These are phyloP conservation scores for Thymelicus acteon DNA, from an alignment of 2,888 invertebrate species.

Conservation along the genomic window DNA sequence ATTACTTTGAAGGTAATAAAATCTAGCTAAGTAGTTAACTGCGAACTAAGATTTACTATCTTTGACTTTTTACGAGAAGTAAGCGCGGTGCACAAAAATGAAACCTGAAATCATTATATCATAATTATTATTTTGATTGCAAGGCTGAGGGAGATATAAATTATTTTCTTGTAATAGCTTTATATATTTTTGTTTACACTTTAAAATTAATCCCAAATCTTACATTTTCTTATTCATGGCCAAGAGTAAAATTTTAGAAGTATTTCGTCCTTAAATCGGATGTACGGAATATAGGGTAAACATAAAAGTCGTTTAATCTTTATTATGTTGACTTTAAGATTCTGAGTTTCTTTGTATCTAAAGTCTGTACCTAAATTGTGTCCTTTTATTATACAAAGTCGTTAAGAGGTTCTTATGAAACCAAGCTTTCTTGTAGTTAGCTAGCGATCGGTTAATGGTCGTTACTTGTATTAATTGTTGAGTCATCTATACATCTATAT, in stretches of 20 bases:
- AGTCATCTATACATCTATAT: too few relatives aligned
- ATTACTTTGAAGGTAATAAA: neutral
- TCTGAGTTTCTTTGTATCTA: neutral
- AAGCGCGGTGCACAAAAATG: too few relatives aligned
- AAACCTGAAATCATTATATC: too few relatives aligned
- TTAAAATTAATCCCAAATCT: too few relatives aligned
- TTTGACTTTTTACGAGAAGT: neutral
- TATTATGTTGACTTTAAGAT: neutral
- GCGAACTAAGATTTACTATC: neutral
- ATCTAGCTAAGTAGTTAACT: neutral
- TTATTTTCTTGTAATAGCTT: too few relatives aligned
- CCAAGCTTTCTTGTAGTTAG: constrained; percentile 1
- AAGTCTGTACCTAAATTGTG: neutral
- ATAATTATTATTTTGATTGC: too few relatives aligned
- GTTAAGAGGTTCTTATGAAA: neutral
- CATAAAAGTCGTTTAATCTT: neutral
- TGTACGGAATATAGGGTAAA: too few relatives aligned
- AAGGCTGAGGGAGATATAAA: too few relatives aligned
- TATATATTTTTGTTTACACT: too few relatives aligned
- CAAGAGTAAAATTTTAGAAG: too few relatives aligned
- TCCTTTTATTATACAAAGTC: constrained; percentile 5
- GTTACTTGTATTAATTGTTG: neutral
- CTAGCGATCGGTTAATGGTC: neutral
- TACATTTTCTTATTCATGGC: too few relatives aligned
- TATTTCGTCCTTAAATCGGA: too few relatives aligned